These are phyloP conservation scores for Amazona vittata DNA, from an alignment of 2,113 vertebrate genomes.

Conservation along the genomic window DNA sequence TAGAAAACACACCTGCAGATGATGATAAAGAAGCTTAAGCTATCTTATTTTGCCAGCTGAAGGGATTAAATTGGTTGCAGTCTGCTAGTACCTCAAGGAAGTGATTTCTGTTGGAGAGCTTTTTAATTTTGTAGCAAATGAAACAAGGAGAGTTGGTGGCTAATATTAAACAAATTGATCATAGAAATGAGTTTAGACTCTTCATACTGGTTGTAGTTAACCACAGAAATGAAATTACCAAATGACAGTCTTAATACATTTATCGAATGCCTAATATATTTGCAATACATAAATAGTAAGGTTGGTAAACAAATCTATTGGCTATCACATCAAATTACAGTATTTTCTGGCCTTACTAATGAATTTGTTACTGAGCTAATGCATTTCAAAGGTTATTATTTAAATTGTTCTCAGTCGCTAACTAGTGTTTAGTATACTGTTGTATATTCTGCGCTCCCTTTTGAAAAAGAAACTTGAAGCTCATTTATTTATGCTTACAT, in stretches of 20 bases:
- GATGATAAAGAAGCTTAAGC: neutral
- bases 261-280: neutral
- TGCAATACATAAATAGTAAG: neutral
- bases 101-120: neutral
- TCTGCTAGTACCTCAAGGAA: neutral
- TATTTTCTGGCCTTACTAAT: neutral
- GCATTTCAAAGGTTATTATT: neutral
- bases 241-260: neutral
- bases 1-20: neutral
- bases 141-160: neutral
- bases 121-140: slow-evolving; percentile 1
- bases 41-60: neutral
- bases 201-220: neutral
- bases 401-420: neutral
- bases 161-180: neutral
- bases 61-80: neutral
- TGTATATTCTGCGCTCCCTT: neutral
- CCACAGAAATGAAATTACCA: neutral
- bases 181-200: neutral
- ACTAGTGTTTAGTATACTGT: neutral
- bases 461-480: neutral
- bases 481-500: neutral
- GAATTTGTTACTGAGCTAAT: neutral
- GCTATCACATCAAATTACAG: neutral
- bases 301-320: neutral